Evolutionary conservation across 2,113 vertebrate genomes (phyloP).

Genomic region (Hippocampus abdominalis): DNA sequence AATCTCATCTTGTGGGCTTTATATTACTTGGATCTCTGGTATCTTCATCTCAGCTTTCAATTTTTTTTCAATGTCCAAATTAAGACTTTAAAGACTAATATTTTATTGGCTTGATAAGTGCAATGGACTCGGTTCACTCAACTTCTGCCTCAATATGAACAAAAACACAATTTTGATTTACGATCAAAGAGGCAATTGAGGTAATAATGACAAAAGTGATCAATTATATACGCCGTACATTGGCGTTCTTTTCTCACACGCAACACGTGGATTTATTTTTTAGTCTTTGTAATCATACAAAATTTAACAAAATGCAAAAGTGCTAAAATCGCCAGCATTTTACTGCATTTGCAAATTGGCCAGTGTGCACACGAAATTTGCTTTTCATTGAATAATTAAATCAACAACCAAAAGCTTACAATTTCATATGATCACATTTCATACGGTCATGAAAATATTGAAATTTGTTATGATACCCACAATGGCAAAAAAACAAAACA

Average conservation of each 20-base stretch:
- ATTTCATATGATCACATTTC: not conserved
- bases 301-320: not conserved
- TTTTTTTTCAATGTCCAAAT: not conserved
- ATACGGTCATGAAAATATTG: not conserved
- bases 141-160: not conserved
- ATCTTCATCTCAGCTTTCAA: not conserved
- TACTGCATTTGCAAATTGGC: not conserved
- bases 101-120: not conserved
- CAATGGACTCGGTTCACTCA: not conserved
- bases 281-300: not conserved
- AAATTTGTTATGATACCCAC: no score
- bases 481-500: not conserved
- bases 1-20: not conserved
- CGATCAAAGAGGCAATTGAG: not conserved
- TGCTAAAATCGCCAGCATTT: not conserved
- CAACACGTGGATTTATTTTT: not conserved
- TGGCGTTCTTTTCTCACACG: not conserved
- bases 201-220: not conserved
- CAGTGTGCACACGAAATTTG: not conserved
- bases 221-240: not conserved
- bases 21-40: not conserved
- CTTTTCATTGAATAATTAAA: not conserved
- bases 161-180: not conserved
- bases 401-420: not conserved
- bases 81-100: not conserved